Conservation (phyloP, 2,797 vertebrate species). For the Liasis olivaceus region DNA sequence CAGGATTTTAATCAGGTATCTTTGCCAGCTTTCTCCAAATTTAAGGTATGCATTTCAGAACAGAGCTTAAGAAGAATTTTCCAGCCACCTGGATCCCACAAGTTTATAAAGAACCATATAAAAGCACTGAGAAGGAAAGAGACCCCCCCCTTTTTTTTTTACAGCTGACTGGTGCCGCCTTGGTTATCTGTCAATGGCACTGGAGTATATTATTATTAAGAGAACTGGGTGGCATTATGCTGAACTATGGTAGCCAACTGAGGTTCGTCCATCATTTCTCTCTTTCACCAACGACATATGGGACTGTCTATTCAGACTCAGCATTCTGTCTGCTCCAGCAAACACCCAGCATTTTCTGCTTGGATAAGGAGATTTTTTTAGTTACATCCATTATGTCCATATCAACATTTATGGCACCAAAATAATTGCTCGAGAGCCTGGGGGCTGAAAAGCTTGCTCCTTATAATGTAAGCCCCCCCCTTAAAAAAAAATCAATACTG, state of each 20-base stretch:
- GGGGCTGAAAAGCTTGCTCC: constrained; percentile 77
- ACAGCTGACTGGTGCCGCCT: constrained; percentile 77
- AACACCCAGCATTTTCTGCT: constrained; percentile 81
- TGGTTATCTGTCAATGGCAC: constrained; percentile 75
- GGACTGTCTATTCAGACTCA: constrained; percentile 78
- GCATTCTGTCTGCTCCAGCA: constrained; percentile 82
- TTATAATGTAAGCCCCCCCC: constrained; percentile 68
- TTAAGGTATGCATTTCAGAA: background rate
- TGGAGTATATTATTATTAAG: constrained; percentile 74
- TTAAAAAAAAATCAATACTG: constrained; percentile 75
- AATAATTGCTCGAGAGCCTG: constrained; percentile 80
- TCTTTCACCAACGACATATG: constrained; percentile 78
- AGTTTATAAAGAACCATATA: background rate
- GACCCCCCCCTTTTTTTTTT: constrained; percentile 46
- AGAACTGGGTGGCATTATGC: constrained; percentile 78
- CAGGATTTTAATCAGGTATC: constrained; percentile 37
- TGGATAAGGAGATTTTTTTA: constrained; percentile 80
- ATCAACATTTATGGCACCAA: constrained; percentile 83
- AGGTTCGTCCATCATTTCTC: constrained; percentile 78
- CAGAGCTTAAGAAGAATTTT: background rate
- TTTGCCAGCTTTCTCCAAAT: background rate
- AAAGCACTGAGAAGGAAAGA: constrained; percentile 62
- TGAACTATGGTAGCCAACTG: constrained; percentile 79
- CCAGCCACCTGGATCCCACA: background rate
- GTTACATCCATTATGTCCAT: constrained; percentile 80